Conservation (phyloP, 2,888 invertebrate genomes). For the Protodeltote pygarga region DNA sequence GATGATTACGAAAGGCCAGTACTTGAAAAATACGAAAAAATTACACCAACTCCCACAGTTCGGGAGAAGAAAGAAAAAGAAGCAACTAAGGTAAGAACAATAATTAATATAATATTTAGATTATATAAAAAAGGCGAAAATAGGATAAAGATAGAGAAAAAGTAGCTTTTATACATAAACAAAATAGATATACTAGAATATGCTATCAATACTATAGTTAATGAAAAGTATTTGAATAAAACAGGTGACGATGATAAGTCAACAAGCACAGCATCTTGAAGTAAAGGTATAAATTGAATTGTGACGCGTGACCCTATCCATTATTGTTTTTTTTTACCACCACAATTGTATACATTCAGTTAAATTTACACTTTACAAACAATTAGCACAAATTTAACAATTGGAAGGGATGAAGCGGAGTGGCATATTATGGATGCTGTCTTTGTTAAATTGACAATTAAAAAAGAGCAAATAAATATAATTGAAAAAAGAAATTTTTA, state of each 20-base stretch:
- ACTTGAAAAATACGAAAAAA: constrained; percentile 90
- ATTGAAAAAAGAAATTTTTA: too few species aligned
- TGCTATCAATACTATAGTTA: background rate
- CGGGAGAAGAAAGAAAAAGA: constrained; percentile 82
- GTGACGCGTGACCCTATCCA: constrained; percentile 9
- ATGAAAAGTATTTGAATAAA: constrained; percentile 52
- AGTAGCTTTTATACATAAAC: background rate
- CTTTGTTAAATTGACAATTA: too few species aligned
- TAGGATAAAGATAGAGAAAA: background rate
- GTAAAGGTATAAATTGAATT: constrained; percentile 71
- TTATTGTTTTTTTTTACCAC: constrained; percentile 17
- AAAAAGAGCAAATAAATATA: too few species aligned
- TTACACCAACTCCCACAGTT: constrained; percentile 79
- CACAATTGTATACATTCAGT: background rate
- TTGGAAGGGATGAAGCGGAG: too few species aligned
- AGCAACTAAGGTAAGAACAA: constrained; percentile 65
- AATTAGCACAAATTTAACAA: too few species aligned
- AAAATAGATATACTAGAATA: background rate
- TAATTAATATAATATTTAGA: background rate
- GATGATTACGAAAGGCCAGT: constrained; percentile 92
- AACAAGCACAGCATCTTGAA: constrained; percentile 72
- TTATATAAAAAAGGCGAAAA: background rate
- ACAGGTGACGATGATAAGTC: constrained; percentile 74
- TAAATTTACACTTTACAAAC: background rate
- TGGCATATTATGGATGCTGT: too few species aligned